Evolutionary conservation across 1,140 invertebrate species (phyloP), one percentile per base, ranked within the genome.

Genomic region (Maniola jurtina): DNA sequence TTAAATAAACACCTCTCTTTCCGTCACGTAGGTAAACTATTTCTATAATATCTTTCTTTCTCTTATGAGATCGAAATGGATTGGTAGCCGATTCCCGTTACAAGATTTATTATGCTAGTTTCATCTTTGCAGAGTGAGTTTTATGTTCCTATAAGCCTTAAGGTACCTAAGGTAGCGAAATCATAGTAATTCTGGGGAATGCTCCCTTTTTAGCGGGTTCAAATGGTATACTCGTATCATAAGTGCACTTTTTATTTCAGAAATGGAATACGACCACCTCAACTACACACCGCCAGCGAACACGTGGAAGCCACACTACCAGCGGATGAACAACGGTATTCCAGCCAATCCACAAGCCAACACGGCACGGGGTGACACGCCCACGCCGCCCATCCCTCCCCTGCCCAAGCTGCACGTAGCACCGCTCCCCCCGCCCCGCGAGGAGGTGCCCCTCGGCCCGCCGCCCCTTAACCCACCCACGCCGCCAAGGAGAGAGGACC

Each of bases 181-280:
- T n/a, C n/a, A n/a, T n/a, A n/a, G n/a, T n/a, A n/a, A n/a, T n/a
- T n/a, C n/a, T n/a, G n/a, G n/a, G n/a, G n/a, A n/a, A n/a, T n/a
- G n/a, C n/a, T n/a, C n/a, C n/a, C n/a, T n/a, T n/a, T n/a, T n/a
- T n/a, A n/a, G n/a, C n/a, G n/a, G n/a, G n/a, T n/a, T n/a, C n/a
- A n/a, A n/a, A n/a, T n/a, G n/a, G n/a, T n/a, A n/a, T n/a, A n/a
- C n/a, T n/a, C n/a, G n/a, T n/a, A n/a, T n/a, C n/a, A n/a, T n/a
- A n/a, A n/a, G n/a, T n/a, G n/a, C n/a, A n/a, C n/a, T 6, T 50
- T 45, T 57, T 59, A 0, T 52, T 86, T 58, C 84, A 94, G 95
- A 96, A 80, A 89, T 94, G 73, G 95, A 96, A 81, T 98, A 98
- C 75, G 97, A 98, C 88, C 96, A 96, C 82, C 89, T 98, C 64